These are phyloP conservation scores for Melanotaenia maccullochi DNA, from an alignment of 2,797 vertebrate genomes.

Conservation along the genomic window DNA sequence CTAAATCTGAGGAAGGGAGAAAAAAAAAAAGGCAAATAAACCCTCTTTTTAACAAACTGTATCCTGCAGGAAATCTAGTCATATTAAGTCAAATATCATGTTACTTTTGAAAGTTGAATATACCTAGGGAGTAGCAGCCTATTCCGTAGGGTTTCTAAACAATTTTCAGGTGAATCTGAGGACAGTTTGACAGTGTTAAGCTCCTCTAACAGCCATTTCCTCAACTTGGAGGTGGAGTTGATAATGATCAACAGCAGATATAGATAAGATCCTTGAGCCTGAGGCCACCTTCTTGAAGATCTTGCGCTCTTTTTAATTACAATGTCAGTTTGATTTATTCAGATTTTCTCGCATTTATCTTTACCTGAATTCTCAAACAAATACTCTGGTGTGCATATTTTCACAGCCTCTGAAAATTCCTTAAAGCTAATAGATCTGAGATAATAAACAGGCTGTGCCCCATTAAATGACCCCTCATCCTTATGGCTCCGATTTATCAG, in stretches of 20 bases:
- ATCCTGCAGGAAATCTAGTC: neutral
- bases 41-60: neutral
- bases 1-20: neutral
- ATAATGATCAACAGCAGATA: conserved; percentile 64
- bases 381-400: conserved; percentile 7
- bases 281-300: conserved; percentile 41
- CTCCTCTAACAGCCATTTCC: conserved; percentile 64
- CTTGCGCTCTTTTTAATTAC: conserved; percentile 66
- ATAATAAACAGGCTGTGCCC: conserved; percentile 2
- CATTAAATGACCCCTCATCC: neutral
- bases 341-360: conserved; percentile 38
- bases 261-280: conserved; percentile 51
- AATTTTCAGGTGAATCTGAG: conserved; percentile 34
- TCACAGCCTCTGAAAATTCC: conserved; percentile 1
- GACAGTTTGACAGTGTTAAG: conserved; percentile 32
- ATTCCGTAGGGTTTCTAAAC: neutral
- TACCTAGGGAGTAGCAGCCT: neutral
- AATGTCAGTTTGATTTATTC: conserved; percentile 71
- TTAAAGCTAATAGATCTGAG: conserved; percentile 12
- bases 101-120: neutral
- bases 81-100: neutral
- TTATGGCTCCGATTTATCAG: conserved; percentile 16
- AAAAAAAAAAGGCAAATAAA: neutral
- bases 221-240: conserved; percentile 38
- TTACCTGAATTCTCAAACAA: conserved; percentile 25